Evolutionary conservation across 2,113 vertebrate genomes (phyloP), one percentile per base, ranked within the genome.

Genomic region (Polyodon spathula): DNA sequence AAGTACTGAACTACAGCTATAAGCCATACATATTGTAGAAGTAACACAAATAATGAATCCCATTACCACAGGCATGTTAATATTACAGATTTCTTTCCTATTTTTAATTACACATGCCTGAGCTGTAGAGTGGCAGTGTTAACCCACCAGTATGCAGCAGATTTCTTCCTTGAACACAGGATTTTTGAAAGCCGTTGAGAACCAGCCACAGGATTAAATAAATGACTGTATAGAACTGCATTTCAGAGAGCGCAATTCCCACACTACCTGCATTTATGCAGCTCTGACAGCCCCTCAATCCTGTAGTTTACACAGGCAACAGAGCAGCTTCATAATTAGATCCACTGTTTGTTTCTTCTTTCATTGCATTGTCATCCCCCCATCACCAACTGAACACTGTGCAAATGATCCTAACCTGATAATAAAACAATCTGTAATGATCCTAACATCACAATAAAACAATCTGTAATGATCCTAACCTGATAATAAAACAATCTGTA

Each of bases 51-150:
- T 65, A 70, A 60, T 52, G 51, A 70, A 69, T 68, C 68, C 56
- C 63, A 68, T 65, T 73, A 68, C 66, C 70, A 68, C 66, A 60
- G 68, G 72, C 68, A 65, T 53, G 70, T 63, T 63, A 66, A 58
- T 51, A 54, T 59, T 44, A 39, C 56, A 60, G 53, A 58, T 56
- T 46, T 64, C 54, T 46, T 64, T 68, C 56, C 60, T 50, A 15
- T 54, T 61, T 58, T 68, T 74, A 74, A 77, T 73, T 77, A 74
- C 73, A 73, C 72, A 64, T 60, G 66, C 72, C 58, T 74, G 59
- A 74, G 68, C 70, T 71, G 72, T 66, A 74, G 70, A 71, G 56
- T 55, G 55, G 54, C 63, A 54, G 39, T 39, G 40, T 9, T n/a
- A 54, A 37, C 50, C 48, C 39, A 60, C 51, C 53, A 53, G 59